Evolutionary conservation across 2,113 vertebrate genomes (phyloP), one percentile per base, ranked within the genome.

Genomic region (Myotis brandtii): DNA sequence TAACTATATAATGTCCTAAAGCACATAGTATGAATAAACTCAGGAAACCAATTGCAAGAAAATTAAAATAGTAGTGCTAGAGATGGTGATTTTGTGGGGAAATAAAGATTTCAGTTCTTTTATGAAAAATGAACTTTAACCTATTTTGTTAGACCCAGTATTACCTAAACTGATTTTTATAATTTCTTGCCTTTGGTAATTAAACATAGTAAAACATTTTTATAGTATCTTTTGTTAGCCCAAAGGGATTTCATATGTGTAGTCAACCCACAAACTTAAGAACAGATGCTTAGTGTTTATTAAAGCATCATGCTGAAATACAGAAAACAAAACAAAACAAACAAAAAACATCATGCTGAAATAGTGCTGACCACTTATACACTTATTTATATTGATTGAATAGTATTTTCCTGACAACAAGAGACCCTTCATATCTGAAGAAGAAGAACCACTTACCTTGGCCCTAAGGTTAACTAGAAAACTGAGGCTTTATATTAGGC

Each of bases 11-110:
- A 88, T 59, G 30, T 95, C 67, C 34, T 92, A 82, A 97, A 95
- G 64, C 37, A 86, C 62, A 91, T 93, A 69, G 86, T 89, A 89
- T 83, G 46, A 95, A 64, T 86, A 92, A 89, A 92, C 66, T 93
- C 79, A 94, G 73, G 56, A 96, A 95, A 86, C 13, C 27, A 91
- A 94, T 97, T 70, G 37, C 7, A 91, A 96, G 77, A 95, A 83
- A 70, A 94, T 91, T 83, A 69, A 32, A 87, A 92, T 90, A 59
- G 25, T 82, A 88, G 37, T 40, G 5, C 66, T 80, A n/a, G 43
- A 84, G 27, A 85, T 76, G 66, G 32, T 94, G 52, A 81, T 89
- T 69, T 84, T 86, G n/a, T 95, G 43, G 56, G 25, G 3, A 70
- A 56, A 52, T 40, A 56, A 79, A 59, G 46, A n/a, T 77, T 92